Conservation (phyloP, 2,113 vertebrate genomes). For the Salvelinus fontinalis region DNA sequence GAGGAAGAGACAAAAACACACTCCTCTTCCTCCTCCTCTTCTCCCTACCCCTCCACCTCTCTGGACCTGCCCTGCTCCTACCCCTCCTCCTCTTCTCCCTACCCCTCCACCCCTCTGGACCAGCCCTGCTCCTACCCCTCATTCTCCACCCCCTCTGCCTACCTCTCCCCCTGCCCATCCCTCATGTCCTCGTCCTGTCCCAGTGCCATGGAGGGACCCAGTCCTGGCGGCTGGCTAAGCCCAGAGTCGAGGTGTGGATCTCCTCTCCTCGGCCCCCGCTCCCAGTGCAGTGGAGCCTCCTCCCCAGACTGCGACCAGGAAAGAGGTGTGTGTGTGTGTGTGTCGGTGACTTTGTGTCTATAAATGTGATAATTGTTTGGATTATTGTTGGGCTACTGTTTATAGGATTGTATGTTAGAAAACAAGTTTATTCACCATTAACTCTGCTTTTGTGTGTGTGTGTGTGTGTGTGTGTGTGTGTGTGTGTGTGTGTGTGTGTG, state of each 20-base stretch:
- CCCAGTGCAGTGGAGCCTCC: conserved; percentile 95
- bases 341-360: background rate
- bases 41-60: conserved; percentile 70
- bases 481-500: conserved; percentile 4
- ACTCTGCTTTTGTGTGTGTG: background rate
- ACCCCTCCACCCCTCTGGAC: conserved; percentile 75
- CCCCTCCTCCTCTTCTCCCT: conserved; percentile 46
- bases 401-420: background rate
- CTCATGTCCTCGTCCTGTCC: conserved; percentile 54
- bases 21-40: conserved; percentile 71
- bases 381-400: background rate
- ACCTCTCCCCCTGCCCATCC: conserved; percentile 37
- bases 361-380: conserved; percentile 28
- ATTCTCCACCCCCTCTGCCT: conserved; percentile 38
- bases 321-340: conserved; percentile 77
- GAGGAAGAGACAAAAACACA: conserved; percentile 86
- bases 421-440: background rate
- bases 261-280: conserved; percentile 87
- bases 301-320: conserved; percentile 94
- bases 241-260: conserved; percentile 80
- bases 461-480: conserved; percentile 25
- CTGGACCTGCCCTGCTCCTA: conserved; percentile 66
- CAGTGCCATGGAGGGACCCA: conserved; percentile 76
- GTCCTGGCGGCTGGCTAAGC: conserved; percentile 56
- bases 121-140: conserved; percentile 63